Evolutionary conservation across 1,140 invertebrate genomes (phyloP).

Genomic region (Trialeurodes vaporariorum): DNA sequence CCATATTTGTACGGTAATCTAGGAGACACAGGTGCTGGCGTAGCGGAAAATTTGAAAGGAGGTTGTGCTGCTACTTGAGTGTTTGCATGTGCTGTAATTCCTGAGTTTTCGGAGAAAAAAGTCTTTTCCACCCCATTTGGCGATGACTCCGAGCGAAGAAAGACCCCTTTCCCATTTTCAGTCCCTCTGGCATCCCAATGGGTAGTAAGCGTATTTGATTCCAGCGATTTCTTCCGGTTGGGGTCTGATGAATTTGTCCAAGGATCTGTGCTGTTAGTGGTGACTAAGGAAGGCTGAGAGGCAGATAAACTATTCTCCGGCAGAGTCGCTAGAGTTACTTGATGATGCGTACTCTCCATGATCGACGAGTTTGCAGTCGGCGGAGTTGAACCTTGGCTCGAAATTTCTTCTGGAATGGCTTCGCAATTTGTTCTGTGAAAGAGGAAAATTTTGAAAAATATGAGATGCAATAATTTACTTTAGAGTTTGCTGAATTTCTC

Average conservation of each 20-base stretch:
- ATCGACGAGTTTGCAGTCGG: conserved; percentile 29
- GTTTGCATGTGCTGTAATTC: too few species aligned
- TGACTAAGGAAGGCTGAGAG: not conserved
- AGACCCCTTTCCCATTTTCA: too few species aligned
- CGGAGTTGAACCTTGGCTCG: conserved; percentile 45
- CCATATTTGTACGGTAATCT: conserved; percentile 17
- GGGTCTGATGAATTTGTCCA: not conserved
- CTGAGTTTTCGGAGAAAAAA: too few species aligned
- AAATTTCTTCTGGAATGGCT: conserved; percentile 79
- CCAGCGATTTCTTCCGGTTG: not conserved
- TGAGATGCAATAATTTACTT: too few species aligned
- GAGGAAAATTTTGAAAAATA: conserved; percentile 10
- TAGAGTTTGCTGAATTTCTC: too few species aligned
- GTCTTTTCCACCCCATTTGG: too few species aligned
- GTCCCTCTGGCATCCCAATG: too few species aligned
- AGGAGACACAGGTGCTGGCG: conserved; percentile 8
- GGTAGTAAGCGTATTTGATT: too few species aligned
- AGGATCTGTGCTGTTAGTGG: not conserved
- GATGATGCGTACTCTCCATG: not conserved
- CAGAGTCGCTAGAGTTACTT: not conserved
- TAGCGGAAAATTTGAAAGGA: not conserved
- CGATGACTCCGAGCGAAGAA: too few species aligned
- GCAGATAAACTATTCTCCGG: not conserved
- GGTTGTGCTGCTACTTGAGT: too few species aligned
- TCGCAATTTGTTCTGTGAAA: conserved; percentile 59